Base-by-base conservation (phyloP, 2,113 vertebrate genomes). In the Parotia lawesii region DNA sequence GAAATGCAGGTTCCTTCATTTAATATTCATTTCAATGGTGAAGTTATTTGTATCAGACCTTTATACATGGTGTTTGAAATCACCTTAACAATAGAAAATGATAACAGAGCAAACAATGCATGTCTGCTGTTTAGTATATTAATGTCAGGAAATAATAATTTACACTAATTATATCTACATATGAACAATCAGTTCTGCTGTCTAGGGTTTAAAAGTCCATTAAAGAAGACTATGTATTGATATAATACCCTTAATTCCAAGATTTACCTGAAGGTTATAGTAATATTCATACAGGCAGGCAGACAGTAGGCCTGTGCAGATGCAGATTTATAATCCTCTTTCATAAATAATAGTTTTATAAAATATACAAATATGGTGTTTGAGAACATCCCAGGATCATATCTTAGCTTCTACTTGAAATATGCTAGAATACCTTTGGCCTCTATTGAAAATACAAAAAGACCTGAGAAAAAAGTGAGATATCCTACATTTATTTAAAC, bases 381-480 rank as follows among this genome's bases (percentile, higher is more conserved):
- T 81, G 57, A 90, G 40, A 80, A 71, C 14, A 83, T 60, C 8
- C 38, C 67, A 58, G 50, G 33, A 72, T 85, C 27, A 12, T 45
- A 35, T 33, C 57, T 53, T 64, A 53, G 38, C 35, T 83, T 72
- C 35, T 66, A 1, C 74, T 88, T 69, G 64, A 93, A 85, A 88
- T 60, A 70, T 2, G 14, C 5, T 48, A 25, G 28, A 82, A 60
- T 18, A 83, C 13, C n/a, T 83, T 77, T 78, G 60, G 48, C 47
- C 28, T 87, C 69, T 60, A n/a, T 3, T 77, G 78, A 90, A 95
- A 94, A 93, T 31, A 85, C 19, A 60, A 67, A 76, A 89, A 74
- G 4, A 76, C 28, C 29, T 38, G 38, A 83, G 47, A 58, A 85
- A 94, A 89, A 85, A 85, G 12, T 61, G 44, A 91, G 29, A 60